Conservation (phyloP, 1,140 invertebrate species). For the Wasmannia auropunctata region DNA sequence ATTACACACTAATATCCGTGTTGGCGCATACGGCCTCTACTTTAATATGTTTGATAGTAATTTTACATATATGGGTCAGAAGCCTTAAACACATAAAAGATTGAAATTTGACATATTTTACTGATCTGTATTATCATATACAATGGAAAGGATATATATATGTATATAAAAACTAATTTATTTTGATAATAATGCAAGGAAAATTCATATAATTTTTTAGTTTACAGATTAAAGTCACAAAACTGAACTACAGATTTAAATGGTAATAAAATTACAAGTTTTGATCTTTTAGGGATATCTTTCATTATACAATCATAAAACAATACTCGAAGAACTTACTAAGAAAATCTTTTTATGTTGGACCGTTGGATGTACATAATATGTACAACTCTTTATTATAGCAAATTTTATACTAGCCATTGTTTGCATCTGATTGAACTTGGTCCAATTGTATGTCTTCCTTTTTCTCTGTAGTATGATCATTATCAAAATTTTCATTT, state of each 20-base stretch:
- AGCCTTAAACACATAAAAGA: too few species aligned
- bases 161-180: background rate
- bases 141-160: too few species aligned
- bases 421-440: conserved; percentile 74
- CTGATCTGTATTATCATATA: too few species aligned
- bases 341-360: conserved; percentile 61
- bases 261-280: conserved; percentile 22
- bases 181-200: background rate
- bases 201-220: background rate
- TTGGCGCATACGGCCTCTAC: too few species aligned
- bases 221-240: background rate
- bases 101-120: too few species aligned
- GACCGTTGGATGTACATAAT: conserved; percentile 54
- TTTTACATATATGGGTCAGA: too few species aligned
- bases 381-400: conserved; percentile 77
- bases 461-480: conserved; percentile 69
- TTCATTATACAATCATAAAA: conserved; percentile 41
- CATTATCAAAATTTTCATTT: conserved; percentile 72
- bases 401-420: conserved; percentile 78
- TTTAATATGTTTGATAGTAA: too few species aligned
- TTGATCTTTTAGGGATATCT: conserved; percentile 1
- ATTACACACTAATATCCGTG: too few species aligned
- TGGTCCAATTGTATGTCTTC: conserved; percentile 63
- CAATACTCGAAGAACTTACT: conserved; percentile 19
- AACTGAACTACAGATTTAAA: background rate